phyloP scores from a whole-genome alignment of 1,140 invertebrate genomes.

The Drosophila neocordata region DNA sequence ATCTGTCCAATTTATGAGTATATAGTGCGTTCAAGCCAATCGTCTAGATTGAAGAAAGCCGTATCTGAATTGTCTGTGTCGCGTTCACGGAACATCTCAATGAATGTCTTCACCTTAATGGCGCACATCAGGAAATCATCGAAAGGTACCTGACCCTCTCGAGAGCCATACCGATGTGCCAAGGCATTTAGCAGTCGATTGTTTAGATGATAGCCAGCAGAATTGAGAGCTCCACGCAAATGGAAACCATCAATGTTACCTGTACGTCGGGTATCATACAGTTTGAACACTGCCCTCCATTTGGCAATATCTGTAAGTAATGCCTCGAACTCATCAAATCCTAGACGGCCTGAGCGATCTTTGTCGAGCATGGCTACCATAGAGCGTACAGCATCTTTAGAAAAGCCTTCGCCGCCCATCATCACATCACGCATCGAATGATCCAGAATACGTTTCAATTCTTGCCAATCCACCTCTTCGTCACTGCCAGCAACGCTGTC shows the following conservation, averaged over 20 bases:
- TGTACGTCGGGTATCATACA: constrained; percentile 92
- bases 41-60: constrained; percentile 92
- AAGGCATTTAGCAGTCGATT: constrained; percentile 94
- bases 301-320: constrained; percentile 94
- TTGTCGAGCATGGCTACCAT: constrained; percentile 98
- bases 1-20: constrained; percentile 83
- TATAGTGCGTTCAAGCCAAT: constrained; percentile 93
- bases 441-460: constrained; percentile 96
- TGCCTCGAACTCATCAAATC: constrained; percentile 95
- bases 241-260: constrained; percentile 93
- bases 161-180: constrained; percentile 94
- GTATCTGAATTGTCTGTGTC: constrained; percentile 88
- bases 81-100: constrained; percentile 91
- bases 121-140: constrained; percentile 98
- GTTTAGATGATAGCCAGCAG: constrained; percentile 95
- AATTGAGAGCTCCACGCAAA: constrained; percentile 92
- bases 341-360: constrained; percentile 95
- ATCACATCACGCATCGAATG: constrained; percentile 91
- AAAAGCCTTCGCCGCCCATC: constrained; percentile 88
- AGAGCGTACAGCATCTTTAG: constrained; percentile 95
- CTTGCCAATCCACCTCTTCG: constrained; percentile 96
- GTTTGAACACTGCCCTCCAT: constrained; percentile 95
- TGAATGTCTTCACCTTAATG: constrained; percentile 96
- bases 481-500: constrained; percentile 93
- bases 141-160: constrained; percentile 92